Evolutionary conservation across 2,888 invertebrate species (phyloP), one percentile per base, ranked within the genome.

Genomic region (Melinopterus prodromus): DNA sequence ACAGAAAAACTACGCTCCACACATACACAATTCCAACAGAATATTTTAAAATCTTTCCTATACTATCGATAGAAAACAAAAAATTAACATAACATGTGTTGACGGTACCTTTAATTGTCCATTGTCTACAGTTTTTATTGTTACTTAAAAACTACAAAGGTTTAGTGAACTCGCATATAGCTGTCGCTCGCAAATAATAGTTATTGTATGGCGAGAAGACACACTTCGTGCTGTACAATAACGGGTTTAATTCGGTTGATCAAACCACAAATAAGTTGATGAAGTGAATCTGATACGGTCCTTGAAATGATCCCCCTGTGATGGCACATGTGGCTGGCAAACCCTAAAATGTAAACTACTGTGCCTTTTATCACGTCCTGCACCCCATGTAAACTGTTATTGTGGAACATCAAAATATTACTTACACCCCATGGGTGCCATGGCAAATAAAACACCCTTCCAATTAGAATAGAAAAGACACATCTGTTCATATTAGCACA

Each of bases 371-470:
- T 53, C 53, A 53, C 53, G 53, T 12, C 12, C 7, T 53, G 12
- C 7, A 53, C 53, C 53, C 53, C 53, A 6, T 53, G 5, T 53
- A 53, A 53, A 53, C 53, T 53, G 5, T 53, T 53, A 53, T 26
- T 26, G 26, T 53, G 53, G 53, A 53, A 53, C 53, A 53, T 53
- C 53, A 53, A 53, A 53, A 53, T 53, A 53, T 53, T 53, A 53
- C 9, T 53, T 53, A 12, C 53, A 53, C 53, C 53, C 53, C 12
- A 53, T 53, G 53, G 53, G 12, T 7, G 12, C 53, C 53, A 53
- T 53, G 53, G 53, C 53, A 53, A 53, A 53, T 53, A 53, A 53
- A 53, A 53, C 53, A 53, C 53, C 53, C 53, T 53, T 53, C 53
- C 53, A 53, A 53, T 53, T 53, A 53, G 7, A 1, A 53, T 12